phyloP scores from a whole-genome alignment of 2,888 invertebrate species.

The Stegana nigrithorax region DNA sequence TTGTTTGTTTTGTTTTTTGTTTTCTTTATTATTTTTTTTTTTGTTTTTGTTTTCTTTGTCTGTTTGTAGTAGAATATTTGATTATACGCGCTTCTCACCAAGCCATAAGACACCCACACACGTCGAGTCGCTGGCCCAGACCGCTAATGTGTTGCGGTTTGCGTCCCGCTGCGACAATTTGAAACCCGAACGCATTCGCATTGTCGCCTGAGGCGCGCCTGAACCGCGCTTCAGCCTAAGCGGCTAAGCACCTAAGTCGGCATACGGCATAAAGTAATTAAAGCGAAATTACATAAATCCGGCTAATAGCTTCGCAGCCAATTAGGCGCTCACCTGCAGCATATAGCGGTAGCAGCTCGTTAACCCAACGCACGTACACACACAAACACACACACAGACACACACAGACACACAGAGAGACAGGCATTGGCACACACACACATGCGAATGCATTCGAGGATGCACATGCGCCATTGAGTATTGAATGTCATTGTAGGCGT shows the following conservation, averaged over 20 bases:
- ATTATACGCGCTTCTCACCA: constrained; percentile 6
- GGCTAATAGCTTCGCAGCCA: neutral
- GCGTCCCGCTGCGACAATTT: too few species aligned
- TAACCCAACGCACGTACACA: neutral
- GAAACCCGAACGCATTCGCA: too few species aligned
- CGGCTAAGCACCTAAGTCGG: neutral
- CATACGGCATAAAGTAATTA: constrained; percentile 5
- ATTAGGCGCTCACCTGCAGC: neutral
- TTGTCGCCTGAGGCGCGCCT: too few species aligned
- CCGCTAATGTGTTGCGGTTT: too few species aligned
- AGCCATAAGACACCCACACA: too few species aligned
- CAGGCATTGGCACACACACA: neutral
- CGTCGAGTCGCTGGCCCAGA: too few species aligned
- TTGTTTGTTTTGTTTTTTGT: neutral
- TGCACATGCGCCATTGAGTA: too few species aligned
- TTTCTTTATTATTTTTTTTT: neutral
- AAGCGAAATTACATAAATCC: constrained; percentile 1
- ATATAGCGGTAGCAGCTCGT: neutral
- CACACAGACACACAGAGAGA: neutral
- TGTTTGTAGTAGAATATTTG: neutral
- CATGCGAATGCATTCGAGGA: too few species aligned
- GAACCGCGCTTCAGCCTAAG: too few species aligned
- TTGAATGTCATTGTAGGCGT: too few species aligned
- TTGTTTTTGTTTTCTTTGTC: neutral
- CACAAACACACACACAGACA: too few species aligned